Evolutionary conservation across 2,888 invertebrate genomes (phyloP).

Genomic region (Acanthoscelides obtectus): DNA sequence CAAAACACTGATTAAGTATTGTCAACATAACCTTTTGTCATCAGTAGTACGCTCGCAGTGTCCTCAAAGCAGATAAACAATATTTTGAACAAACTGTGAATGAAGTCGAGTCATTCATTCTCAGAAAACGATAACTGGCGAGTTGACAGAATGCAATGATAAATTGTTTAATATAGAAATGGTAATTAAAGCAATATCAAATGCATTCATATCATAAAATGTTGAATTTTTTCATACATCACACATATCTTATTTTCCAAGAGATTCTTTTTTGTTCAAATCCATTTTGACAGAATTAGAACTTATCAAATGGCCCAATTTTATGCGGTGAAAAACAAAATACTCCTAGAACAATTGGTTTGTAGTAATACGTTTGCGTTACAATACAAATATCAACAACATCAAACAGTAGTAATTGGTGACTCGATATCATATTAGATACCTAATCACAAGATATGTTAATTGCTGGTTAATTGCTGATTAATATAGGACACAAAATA

Average conservation of each 20-base stretch:
- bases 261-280: no score
- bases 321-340: no score
- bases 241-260: neutral
- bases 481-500: no score
- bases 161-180: neutral
- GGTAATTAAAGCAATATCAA: neutral
- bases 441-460: no score
- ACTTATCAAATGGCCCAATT: no score
- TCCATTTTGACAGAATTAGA: no score
- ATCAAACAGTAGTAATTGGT: no score
- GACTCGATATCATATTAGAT: no score
- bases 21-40: neutral
- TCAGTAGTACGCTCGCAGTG: neutral
- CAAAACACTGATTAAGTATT: neutral
- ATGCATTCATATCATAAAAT: neutral
- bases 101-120: neutral
- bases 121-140: neutral
- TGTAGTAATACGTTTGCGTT: no score
- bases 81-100: neutral
- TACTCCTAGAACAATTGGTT: no score
- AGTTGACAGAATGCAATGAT: constrained; percentile 2
- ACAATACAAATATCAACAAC: no score
- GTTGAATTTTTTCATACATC: neutral
- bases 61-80: neutral
- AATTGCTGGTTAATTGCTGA: no score